Base-by-base conservation (phyloP, 2,888 invertebrate genomes). In the Podabrus alpinus region DNA sequence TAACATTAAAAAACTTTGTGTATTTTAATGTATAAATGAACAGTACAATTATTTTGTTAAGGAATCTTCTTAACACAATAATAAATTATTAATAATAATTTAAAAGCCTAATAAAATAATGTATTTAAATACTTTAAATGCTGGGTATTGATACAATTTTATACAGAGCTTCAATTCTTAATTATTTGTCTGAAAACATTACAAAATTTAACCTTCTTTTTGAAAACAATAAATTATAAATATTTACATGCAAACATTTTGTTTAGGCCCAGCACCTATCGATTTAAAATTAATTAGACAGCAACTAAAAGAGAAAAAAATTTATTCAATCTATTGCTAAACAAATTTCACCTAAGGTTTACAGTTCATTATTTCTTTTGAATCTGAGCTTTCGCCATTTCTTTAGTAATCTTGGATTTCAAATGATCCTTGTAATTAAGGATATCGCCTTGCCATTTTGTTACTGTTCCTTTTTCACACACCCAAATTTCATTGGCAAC, bases 401-500 rank as follows among this genome's bases (percentile, higher is more conserved):
- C 94, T 83, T 94, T 95, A 66, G 94, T 87, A 82, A 98, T 95
- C 88, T 95, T 95, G 74, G 92, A 92, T 86, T 97, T 96, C 80
- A 99, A 91, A 86, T 96, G 94, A 85, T 97, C 95, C 89, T 99
- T 99, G 90, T 99, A 99, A 77, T 94, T 92, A 83, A 96, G 92
- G 89, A 99, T 99, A 84, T 95, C 96, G 15, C 98, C 98, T 81
- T 96, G 93, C 98, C 99, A 99, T 88, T 98, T 98, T 21, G 97
- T 98, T 71, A 97, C 94, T 4, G 94, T 93, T 83, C 94, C 95
- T 79, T 99, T 95, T 87, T 99, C 98, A 87, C 99, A 99, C 64
- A 99, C 94, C 99, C 99, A 99, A 87, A 99, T 99, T 88, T 98
- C 97, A 87, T 99, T 95, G 10, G 99, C 99, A 29, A 99, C 99